Evolutionary conservation across 2,113 vertebrate genomes (phyloP).

Genomic region (Azemiops feae): DNA sequence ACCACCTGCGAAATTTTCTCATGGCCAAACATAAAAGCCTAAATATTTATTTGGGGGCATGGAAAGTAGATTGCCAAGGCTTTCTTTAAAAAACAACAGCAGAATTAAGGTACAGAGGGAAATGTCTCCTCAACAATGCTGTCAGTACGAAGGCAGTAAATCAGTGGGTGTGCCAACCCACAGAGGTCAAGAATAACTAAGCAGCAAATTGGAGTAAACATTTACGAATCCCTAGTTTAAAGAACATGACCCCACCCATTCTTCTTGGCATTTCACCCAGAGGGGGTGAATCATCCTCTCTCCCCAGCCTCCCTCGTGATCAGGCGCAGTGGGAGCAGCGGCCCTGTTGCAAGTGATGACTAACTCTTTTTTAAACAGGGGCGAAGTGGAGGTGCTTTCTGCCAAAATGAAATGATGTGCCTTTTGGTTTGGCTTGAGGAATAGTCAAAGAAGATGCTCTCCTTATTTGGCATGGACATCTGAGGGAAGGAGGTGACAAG

Average conservation of each 20-base stretch:
- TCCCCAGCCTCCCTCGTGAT: conserved; percentile 71
- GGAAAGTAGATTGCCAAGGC: conserved; percentile 41
- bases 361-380: conserved; percentile 49
- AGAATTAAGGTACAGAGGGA: conserved; percentile 30
- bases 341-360: conserved; percentile 64
- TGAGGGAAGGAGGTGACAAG: neutral
- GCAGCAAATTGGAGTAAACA: conserved; percentile 88
- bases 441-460: neutral
- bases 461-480: neutral
- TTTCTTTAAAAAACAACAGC: conserved; percentile 7
- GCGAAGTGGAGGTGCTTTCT: conserved; percentile 40
- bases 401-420: neutral
- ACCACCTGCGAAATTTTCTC: conserved; percentile 3
- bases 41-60: conserved; percentile 44
- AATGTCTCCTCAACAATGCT: conserved; percentile 55
- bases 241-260: conserved; percentile 87
- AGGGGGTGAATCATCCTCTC: conserved; percentile 65
- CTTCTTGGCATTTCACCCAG: conserved; percentile 74
- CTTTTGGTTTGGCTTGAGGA: neutral
- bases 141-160: conserved; percentile 67
- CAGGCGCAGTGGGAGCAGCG: conserved; percentile 69
- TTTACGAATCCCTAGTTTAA: conserved; percentile 88
- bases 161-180: conserved; percentile 81
- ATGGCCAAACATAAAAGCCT: conserved; percentile 26
- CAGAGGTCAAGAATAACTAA: conserved; percentile 84